phyloP scores from a whole-genome alignment of 2,888 invertebrate species.

The Pyrgus malvae region DNA sequence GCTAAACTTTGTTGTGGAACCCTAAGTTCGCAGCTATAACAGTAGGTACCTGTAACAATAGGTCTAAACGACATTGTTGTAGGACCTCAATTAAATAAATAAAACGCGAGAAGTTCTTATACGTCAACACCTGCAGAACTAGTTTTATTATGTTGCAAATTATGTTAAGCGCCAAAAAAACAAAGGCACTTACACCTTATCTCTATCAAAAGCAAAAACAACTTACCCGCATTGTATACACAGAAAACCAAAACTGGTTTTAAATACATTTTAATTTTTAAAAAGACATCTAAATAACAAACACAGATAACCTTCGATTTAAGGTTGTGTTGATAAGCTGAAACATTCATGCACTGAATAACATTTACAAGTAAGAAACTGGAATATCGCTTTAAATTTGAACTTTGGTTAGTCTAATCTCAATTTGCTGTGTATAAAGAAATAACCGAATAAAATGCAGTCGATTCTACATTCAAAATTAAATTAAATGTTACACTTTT shows the following conservation, averaged over 20 bases:
- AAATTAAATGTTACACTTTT: too few relatives aligned
- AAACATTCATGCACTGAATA: slow-evolving; percentile 27
- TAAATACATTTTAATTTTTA: slow-evolving; percentile 21
- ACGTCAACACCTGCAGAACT: slow-evolving; percentile 9
- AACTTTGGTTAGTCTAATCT: background rate
- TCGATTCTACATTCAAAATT: background rate
- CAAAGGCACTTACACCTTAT: slow-evolving; percentile 21
- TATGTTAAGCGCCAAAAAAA: slow-evolving; percentile 11
- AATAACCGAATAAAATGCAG: too few relatives aligned
- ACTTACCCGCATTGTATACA: background rate
- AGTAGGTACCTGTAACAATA: too few relatives aligned
- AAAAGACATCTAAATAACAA: slow-evolving; percentile 15
- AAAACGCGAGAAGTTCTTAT: background rate
- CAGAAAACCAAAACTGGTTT: slow-evolving; percentile 5
- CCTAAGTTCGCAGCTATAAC: background rate
- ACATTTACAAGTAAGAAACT: slow-evolving; percentile 14
- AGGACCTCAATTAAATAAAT: too few relatives aligned
- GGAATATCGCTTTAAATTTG: slow-evolving; percentile 1
- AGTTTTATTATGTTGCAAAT: slow-evolving; percentile 20
- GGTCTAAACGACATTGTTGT: too few relatives aligned
- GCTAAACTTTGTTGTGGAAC: slow-evolving; percentile 4
- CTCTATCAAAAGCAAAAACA: slow-evolving; percentile 11
- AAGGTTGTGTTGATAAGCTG: slow-evolving; percentile 29
- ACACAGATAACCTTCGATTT: slow-evolving; percentile 33
- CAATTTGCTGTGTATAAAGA: too few relatives aligned